Conservation (phyloP, 2,888 invertebrate genomes). For the Phorcus lineatus region DNA sequence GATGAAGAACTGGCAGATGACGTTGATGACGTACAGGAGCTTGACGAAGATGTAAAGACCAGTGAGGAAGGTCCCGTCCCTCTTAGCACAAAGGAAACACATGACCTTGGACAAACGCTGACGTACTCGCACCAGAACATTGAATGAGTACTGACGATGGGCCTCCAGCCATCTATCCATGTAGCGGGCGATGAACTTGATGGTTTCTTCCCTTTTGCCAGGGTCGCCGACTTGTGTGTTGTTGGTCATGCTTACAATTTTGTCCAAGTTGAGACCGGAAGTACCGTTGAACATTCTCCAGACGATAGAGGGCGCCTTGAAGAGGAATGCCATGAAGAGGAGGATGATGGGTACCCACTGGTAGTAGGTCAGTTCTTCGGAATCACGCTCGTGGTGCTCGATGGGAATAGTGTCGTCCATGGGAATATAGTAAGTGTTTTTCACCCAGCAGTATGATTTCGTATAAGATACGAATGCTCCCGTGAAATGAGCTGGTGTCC, state of each 20-base stretch:
- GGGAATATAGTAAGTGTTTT: constrained; percentile 71
- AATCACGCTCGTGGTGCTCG: constrained; percentile 55
- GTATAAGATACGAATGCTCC: constrained; percentile 75
- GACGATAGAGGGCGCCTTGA: constrained; percentile 76
- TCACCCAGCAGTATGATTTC: constrained; percentile 71
- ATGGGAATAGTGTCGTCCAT: constrained; percentile 61
- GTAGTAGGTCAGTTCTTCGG: constrained; percentile 68
- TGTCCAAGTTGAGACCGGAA: constrained; percentile 67
- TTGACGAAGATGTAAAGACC: constrained; percentile 68
- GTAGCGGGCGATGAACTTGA: constrained; percentile 61
- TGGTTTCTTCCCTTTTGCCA: constrained; percentile 59
- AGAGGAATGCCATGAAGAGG: constrained; percentile 77
- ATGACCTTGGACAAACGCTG: constrained; percentile 59
- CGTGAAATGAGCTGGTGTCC: constrained; percentile 69
- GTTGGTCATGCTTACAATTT: constrained; percentile 62
- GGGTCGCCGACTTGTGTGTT: constrained; percentile 60
- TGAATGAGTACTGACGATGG: constrained; percentile 63
- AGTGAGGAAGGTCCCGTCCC: constrained; percentile 67
- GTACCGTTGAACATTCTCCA: constrained; percentile 75
- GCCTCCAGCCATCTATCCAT: constrained; percentile 67
- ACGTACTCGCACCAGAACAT: constrained; percentile 60
- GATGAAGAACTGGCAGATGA: constrained; percentile 66
- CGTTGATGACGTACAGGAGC: constrained; percentile 61
- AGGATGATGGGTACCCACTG: constrained; percentile 76
- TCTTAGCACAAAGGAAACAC: constrained; percentile 63